Conservation (phyloP, 2,113 vertebrate species). For the Prolemur simus region DNA sequence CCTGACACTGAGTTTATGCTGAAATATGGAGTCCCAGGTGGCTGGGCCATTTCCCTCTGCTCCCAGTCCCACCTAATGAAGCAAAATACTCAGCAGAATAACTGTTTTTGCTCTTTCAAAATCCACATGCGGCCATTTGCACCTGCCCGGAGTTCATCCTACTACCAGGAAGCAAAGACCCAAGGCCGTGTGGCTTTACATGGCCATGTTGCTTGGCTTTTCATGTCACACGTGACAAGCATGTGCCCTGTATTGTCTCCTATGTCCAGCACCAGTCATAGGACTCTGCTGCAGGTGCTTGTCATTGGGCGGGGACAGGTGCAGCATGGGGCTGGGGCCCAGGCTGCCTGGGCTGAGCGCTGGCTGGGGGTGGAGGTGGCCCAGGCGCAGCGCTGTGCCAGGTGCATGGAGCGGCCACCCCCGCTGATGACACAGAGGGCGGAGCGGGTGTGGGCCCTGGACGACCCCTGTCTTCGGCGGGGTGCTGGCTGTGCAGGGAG, state of each 20-base stretch:
- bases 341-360: no score
- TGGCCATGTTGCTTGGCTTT: rapidly evolving
- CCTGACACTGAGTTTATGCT: not conserved
- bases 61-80: not conserved
- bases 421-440: not conserved
- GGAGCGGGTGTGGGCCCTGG: not conserved
- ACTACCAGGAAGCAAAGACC: not conserved
- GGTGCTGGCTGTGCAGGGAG: no score
- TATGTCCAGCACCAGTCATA: not conserved
- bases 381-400: rapidly evolving
- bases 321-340: rapidly evolving
- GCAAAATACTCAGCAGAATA: not conserved
- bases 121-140: not conserved
- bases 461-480: not conserved
- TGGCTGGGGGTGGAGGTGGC: not conserved
- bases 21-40: not conserved
- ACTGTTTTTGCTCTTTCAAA: not conserved
- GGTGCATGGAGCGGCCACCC: not conserved
- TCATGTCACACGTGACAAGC: rapidly evolving
- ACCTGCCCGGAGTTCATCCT: not conserved
- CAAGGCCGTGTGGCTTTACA: rapidly evolving
- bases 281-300: not conserved
- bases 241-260: rapidly evolving
- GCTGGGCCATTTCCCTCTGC: no score
- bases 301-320: not conserved